Evolutionary conservation across 2,888 invertebrate genomes (phyloP), one percentile per base, ranked within the genome.

Genomic region (Steromphala cineraria): DNA sequence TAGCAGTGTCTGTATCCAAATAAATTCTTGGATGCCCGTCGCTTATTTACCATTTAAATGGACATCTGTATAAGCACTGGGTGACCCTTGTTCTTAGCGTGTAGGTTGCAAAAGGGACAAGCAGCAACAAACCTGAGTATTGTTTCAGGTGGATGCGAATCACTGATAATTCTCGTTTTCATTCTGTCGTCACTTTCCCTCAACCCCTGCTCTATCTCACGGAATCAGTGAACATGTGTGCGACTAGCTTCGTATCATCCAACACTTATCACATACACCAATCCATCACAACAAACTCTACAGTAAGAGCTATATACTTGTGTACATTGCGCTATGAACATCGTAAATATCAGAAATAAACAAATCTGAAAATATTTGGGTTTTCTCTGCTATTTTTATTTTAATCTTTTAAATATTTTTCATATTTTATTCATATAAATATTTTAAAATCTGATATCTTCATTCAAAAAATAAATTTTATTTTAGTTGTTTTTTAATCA

Each of bases 161-260:
- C 36, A 10, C 19, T 31, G 71, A 71, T 71, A 71, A 71, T 71
- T 71, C 71, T 71, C 71, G 8, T 40, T 71, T 71, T 71, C 71
- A 71, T 31, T 71, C 71, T 36, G 36, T 71, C 71, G 40, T n/a
- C 71, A 71, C 36, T n/a, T 31, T 40, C 36, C 17, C 31, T 71
- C 19, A 19, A 19, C 71, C 36, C 71, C 28, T 71, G 71, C 71
- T 71, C 71, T 71, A 71, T 71, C 71, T 71, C 71, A 36, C 36
- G 13, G 7, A 17, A 36, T 40, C 71, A 46, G n/a, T 17, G 31
- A 40, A 71, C 28, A 71, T 71, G 71, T 71, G 40, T 36, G 71
- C n/a, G 19, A 7, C 36, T n/a, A 71, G 24, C 71, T 40, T 31
- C 40, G 71, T 10, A n/a, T 40, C 31, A 36, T 71, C 36, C 19